phyloP scores from a whole-genome alignment of 1,140 invertebrate species.

The Lordiphosa collinella region DNA sequence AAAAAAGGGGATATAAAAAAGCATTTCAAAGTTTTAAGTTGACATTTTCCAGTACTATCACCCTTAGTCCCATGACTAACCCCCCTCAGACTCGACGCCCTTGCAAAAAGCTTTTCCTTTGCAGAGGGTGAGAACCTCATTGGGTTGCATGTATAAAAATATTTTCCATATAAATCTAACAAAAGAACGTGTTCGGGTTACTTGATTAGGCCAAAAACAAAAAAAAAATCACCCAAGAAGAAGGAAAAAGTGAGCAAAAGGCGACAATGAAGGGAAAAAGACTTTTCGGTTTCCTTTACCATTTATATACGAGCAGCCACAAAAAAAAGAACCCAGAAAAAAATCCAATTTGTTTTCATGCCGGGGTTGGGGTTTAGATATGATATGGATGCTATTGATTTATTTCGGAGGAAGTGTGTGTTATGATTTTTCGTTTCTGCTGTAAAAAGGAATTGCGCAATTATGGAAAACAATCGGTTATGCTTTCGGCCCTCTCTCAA shows the following conservation, averaged over 20 bases:
- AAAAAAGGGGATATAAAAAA: too few relatives aligned
- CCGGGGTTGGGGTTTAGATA: neutral
- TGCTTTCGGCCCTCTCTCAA: conserved; percentile 40
- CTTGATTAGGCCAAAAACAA: conserved; percentile 58
- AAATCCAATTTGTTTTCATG: conserved; percentile 62
- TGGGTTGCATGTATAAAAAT: conserved; percentile 67
- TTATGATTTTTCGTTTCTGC: conserved; percentile 30
- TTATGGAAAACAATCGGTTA: conserved; percentile 70
- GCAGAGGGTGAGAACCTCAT: conserved; percentile 19
- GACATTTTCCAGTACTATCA: too few relatives aligned
- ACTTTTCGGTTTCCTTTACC: conserved; percentile 59
- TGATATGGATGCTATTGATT: conserved; percentile 59
- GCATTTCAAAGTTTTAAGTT: too few relatives aligned
- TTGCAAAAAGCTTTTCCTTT: conserved; percentile 14
- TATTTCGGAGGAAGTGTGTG: conserved; percentile 50
- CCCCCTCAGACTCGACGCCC: conserved; percentile 11
- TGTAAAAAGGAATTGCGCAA: conserved; percentile 51
- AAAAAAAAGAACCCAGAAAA: conserved; percentile 47
- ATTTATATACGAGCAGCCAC: conserved; percentile 50
- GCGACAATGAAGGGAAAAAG: conserved; percentile 18
- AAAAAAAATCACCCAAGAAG: neutral
- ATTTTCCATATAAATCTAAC: conserved; percentile 78
- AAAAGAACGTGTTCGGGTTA: conserved; percentile 74
- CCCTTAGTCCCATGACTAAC: too few relatives aligned
- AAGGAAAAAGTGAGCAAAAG: conserved; percentile 7